Base-by-base conservation (phyloP, 2,888 invertebrate species). In the Tachina lurida region DNA sequence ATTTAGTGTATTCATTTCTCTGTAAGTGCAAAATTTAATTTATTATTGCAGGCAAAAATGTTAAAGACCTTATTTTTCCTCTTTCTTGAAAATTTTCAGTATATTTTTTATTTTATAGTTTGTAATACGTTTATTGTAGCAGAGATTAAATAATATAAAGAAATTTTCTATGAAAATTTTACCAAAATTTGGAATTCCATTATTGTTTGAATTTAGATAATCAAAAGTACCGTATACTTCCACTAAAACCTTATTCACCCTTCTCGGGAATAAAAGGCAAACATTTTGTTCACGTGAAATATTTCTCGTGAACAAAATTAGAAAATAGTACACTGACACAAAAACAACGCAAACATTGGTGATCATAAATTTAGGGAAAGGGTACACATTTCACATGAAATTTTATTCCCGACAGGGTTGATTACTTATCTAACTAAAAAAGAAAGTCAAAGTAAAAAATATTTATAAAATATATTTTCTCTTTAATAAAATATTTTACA, bases 161-260 rank as follows among this genome's bases (percentile, higher is more conserved):
- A 65, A 62, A 70, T 76, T 80, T 80, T 76, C 76, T 76, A 76
- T 82, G 76, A 82, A 76, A 82, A 82, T 70, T 73, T 45, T 56
- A 76, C 13, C 22, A 63, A 45, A 63, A 70, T 56, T 54, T 58
- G n/a, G 22, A 54, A 19, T 41, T 54, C 13, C 15, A 52, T 41
- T 67, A 41, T 65, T 54, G 56, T 65, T 76, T 67, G 31, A 67
- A 65, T 76, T 76, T 56, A 15, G 45, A 65, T 70, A 78, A 70
- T 70, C 78, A 78, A 70, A 78, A 78, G n/a, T 60, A 70, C 17
- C 22, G 15, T 45, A 49, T 63, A 10, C 39, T 60, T 39, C 31
- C 60, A n/a, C n/a, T 58, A 5, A 58, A 22, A 39, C 2, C 39
- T 39, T 15, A 58, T n/a, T n/a, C n/a, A n/a, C n/a, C n/a, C n/a